Percentiles rank a stretch among this genome's conserved stretches.
Conservation (phyloP, 2,113 vertebrate genomes). For the Ptyas mucosa region DNA sequence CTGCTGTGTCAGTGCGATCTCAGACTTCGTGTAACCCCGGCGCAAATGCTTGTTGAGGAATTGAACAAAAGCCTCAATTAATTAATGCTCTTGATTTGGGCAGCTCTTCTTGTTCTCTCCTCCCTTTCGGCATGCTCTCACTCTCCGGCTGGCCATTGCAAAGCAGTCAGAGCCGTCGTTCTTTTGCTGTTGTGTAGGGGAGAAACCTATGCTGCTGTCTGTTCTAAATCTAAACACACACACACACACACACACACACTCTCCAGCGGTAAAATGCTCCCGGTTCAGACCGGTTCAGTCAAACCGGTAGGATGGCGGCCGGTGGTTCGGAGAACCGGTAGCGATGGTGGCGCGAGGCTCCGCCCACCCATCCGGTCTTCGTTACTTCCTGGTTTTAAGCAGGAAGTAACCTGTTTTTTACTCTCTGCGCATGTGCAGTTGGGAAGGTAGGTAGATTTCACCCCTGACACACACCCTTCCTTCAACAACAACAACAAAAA, state of each 20-base stretch:
- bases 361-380: too few relatives aligned
- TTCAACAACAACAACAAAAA: too few relatives aligned
- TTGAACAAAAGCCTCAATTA: conserved; percentile 38
- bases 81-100: conserved; percentile 30
- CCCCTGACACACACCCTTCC: too few relatives aligned
- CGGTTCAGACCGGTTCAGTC: too few relatives aligned
- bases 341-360: too few relatives aligned
- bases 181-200: neutral
- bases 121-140: neutral
- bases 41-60: conserved; percentile 26
- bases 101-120: neutral
- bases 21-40: neutral
- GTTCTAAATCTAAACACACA: neutral
- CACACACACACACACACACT: neutral
- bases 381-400: too few relatives aligned
- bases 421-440: too few relatives aligned
- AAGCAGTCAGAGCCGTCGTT: neutral
- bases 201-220: neutral
- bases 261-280: too few relatives aligned
- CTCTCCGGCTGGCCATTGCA: neutral
- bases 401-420: too few relatives aligned
- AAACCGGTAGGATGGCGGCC: too few relatives aligned
- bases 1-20: neutral
- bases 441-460: too few relatives aligned
- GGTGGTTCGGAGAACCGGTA: too few relatives aligned